These are phyloP conservation scores for Tetramorium simillimum DNA, from an alignment of 1,140 invertebrate species.

Conservation along the genomic window DNA sequence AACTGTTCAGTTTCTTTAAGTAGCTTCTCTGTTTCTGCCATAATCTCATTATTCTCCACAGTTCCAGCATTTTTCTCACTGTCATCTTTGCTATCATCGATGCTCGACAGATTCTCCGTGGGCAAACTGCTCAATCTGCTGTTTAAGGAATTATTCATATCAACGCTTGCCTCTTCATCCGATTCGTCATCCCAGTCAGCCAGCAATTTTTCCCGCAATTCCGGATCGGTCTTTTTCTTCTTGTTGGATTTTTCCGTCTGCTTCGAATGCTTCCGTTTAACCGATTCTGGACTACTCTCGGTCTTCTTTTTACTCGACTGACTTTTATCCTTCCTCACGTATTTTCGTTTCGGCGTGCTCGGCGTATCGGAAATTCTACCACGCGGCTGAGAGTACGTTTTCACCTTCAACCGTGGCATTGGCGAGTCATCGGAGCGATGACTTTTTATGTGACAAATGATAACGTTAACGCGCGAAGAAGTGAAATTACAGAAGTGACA, in stretches of 20 bases:
- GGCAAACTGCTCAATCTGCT: slow-evolving; percentile 33
- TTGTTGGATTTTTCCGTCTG: slow-evolving; percentile 78
- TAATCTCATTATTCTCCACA: slow-evolving; percentile 68
- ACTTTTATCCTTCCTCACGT: slow-evolving; percentile 81
- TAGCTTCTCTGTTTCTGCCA: slow-evolving; percentile 78
- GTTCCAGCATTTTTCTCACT: slow-evolving; percentile 39
- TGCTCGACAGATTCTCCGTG: slow-evolving; percentile 43
- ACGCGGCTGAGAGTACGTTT: slow-evolving; percentile 70
- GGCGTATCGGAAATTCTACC: slow-evolving; percentile 60
- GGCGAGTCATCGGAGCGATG: slow-evolving; percentile 83
- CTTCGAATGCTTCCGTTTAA: slow-evolving; percentile 79
- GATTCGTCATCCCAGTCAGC: slow-evolving; percentile 84
- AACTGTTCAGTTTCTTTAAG: slow-evolving; percentile 79
- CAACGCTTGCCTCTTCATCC: slow-evolving; percentile 73
- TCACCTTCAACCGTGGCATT: slow-evolving; percentile 64
- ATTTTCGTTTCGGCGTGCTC: slow-evolving; percentile 84
- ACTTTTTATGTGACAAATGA: slow-evolving; percentile 89
- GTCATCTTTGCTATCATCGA: slow-evolving; percentile 50
- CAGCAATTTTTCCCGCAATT: slow-evolving; percentile 81
- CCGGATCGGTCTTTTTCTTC: slow-evolving; percentile 82
- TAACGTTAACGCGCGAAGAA: slow-evolving; percentile 88
- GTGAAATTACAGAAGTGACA: slow-evolving; percentile 89
- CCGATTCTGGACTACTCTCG: slow-evolving; percentile 68
- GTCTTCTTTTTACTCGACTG: slow-evolving; percentile 71
- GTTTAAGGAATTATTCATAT: slow-evolving; percentile 56